Evolutionary conservation across 1,140 invertebrate genomes (phyloP).

Genomic region (Antheraea mylitta): DNA sequence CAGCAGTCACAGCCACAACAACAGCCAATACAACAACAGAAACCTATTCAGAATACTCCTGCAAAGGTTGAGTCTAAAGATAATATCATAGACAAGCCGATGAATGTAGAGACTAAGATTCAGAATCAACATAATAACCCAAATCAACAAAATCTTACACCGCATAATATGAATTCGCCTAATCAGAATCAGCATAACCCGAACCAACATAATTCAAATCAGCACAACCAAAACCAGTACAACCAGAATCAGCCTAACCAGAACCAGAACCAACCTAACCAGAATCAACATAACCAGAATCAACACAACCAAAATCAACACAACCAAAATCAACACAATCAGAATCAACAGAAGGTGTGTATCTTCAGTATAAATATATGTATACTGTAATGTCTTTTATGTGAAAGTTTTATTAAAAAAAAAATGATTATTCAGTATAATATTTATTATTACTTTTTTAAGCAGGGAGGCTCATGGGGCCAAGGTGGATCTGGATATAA

Average conservation of each 20-base stretch:
- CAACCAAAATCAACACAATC: too few relatives aligned
- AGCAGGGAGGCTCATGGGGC: slow-evolving; percentile 40
- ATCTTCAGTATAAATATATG: neutral
- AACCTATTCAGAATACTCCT: slow-evolving; percentile 29
- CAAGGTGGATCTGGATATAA: slow-evolving; percentile 43
- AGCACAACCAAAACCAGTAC: slow-evolving; percentile 2
- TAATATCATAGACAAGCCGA: slow-evolving; percentile 46
- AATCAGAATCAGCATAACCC: slow-evolving; percentile 10
- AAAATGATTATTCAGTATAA: slow-evolving; percentile 49
- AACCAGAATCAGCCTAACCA: neutral
- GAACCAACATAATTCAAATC: slow-evolving; percentile 35
- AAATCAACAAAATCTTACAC: slow-evolving; percentile 35
- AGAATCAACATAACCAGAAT: neutral
- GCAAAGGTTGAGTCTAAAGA: slow-evolving; percentile 44
- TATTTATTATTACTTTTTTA: too few relatives aligned
- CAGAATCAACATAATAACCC: slow-evolving; percentile 36
- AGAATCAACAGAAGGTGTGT: slow-evolving; percentile 26
- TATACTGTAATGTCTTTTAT: too few relatives aligned
- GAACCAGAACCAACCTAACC: neutral
- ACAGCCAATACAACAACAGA: slow-evolving; percentile 29
- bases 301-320: slow-evolving; percentile 16
- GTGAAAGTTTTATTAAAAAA: too few relatives aligned
- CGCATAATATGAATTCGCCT: neutral
- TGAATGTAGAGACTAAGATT: slow-evolving; percentile 41
- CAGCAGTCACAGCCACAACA: slow-evolving; percentile 31